Conservation (phyloP, 2,113 vertebrate species). For the Gorsachius goisagi region DNA sequence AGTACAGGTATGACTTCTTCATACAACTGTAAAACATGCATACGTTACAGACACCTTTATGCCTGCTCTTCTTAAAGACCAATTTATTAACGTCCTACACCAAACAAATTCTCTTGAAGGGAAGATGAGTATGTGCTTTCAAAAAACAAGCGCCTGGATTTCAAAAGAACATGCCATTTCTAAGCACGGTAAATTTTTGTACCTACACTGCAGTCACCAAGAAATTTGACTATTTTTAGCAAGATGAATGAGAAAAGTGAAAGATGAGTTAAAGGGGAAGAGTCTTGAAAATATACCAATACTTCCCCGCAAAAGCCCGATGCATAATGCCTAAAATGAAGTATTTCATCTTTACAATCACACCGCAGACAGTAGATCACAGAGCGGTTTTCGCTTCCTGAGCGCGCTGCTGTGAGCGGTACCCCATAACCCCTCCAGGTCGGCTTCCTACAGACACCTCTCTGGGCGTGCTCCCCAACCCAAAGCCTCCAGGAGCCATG, state of each 20-base stretch:
- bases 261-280: neutral
- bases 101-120: neutral
- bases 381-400: neutral
- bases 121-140: neutral
- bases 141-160: neutral
- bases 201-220: neutral
- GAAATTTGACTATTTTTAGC: neutral
- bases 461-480: neutral
- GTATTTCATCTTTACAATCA: neutral
- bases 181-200: neutral
- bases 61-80: neutral
- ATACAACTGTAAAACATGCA: neutral
- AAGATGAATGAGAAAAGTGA: neutral
- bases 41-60: neutral
- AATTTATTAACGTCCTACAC: neutral
- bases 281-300: neutral
- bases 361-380: neutral
- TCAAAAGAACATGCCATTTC: neutral
- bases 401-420: neutral
- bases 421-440: neutral
- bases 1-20: neutral
- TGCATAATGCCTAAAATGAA: fast-evolving
- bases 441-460: neutral
- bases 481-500: neutral
- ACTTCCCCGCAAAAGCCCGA: neutral